Conservation (phyloP, 2,797 vertebrate species). For the Rhinogobio ventralis region DNA sequence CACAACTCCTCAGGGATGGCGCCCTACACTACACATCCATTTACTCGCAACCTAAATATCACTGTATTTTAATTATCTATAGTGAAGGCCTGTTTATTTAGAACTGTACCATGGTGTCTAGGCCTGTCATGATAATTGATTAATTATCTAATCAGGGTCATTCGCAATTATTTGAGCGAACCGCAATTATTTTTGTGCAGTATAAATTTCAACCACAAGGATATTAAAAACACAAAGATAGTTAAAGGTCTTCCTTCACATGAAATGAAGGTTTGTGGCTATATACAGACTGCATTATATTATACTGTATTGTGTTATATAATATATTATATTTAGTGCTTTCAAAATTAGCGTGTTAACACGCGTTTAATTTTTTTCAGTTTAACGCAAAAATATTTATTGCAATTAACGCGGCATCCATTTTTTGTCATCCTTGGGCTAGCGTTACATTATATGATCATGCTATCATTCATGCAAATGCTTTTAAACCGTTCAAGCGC, state of each 20-base stretch:
- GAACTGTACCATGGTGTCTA: background rate
- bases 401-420: too few relatives aligned
- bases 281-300: background rate
- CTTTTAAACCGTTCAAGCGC: too few relatives aligned
- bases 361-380: too few relatives aligned
- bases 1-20: background rate
- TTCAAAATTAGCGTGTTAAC: too few relatives aligned
- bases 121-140: background rate
- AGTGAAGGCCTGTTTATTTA: too few relatives aligned
- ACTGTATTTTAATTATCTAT: background rate
- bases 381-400: too few relatives aligned
- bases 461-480: too few relatives aligned
- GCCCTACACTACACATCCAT: constrained; percentile 40
- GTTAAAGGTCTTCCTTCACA: background rate
- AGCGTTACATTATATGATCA: too few relatives aligned
- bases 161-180: background rate
- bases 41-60: constrained; percentile 15
- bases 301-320: too few relatives aligned
- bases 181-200: background rate
- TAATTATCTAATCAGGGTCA: background rate
- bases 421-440: too few relatives aligned
- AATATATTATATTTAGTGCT: too few relatives aligned
- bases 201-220: background rate
- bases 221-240: background rate
- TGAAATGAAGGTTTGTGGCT: background rate